Evolutionary conservation across 2,888 invertebrate species (phyloP).

Genomic region (Dyspetes luteomarginatus): DNA sequence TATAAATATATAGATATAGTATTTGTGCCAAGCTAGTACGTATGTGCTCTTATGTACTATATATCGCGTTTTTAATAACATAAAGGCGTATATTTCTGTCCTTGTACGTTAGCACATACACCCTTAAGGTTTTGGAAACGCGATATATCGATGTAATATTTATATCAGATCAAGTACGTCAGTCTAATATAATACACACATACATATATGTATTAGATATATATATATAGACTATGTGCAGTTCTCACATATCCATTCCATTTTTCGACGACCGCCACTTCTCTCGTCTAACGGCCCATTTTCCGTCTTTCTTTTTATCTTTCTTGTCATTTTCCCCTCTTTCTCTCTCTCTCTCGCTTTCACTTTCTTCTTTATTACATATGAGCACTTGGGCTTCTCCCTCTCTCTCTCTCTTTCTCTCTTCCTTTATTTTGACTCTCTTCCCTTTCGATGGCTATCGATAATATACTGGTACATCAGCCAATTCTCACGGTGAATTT

Average conservation of each 20-base stretch:
- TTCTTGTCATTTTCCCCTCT: constrained; percentile 33
- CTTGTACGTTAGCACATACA: too few species aligned
- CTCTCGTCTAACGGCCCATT: constrained; percentile 45
- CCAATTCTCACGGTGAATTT: constrained; percentile 41
- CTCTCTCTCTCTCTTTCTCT: constrained; percentile 26
- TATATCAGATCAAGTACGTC: too few species aligned
- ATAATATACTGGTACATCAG: constrained; percentile 39
- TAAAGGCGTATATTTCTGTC: too few species aligned
- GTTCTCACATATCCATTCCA: constrained; percentile 30
- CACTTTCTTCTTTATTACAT: constrained; percentile 1
- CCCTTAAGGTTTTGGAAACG: too few species aligned
- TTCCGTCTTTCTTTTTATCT: constrained; percentile 44
- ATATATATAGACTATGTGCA: constrained; percentile 1
- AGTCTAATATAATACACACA: too few species aligned
- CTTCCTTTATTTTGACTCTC: constrained; percentile 55
- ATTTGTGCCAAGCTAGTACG: background rate
- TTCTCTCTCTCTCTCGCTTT: constrained; percentile 3
- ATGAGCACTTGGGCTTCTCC: constrained; percentile 28
- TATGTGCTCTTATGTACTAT: background rate
- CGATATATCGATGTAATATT: too few species aligned
- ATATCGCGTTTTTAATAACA: too few species aligned
- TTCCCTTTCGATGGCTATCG: constrained; percentile 64
- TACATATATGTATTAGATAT: background rate
- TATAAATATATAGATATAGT: background rate
- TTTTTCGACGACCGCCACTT: constrained; percentile 35